Evolutionary conservation across 2,797 vertebrate species (phyloP), one percentile per base, ranked within the genome.

Genomic region (Myotis planiceps): DNA sequence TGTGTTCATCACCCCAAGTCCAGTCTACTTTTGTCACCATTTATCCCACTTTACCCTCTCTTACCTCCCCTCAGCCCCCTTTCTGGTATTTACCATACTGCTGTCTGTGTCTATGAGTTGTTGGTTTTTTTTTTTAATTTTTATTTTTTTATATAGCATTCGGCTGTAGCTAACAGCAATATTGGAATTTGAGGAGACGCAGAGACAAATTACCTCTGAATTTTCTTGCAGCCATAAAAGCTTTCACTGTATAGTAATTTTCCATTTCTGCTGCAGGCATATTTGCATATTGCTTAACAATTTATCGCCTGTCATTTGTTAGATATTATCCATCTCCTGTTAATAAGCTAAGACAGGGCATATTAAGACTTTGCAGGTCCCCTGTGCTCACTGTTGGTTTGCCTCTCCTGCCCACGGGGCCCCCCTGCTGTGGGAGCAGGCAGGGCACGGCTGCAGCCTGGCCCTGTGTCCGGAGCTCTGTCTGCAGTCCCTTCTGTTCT

Each of bases 171-270:
- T 98, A 97, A 97, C 91, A 60, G 94, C 34, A 65, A 97, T 90
- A 86, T 34, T 94, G 93, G 97, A 96, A 96, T 97, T 98, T 98
- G 97, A 97, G 94, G 95, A 97, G 97, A 97, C 0, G 21, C 92
- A 95, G 94, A 97, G 95, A 85, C 97, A 98, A 98, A 98, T 98
- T 97, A 98, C 95, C 98, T 98, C 95, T 98, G 97, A 98, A 97
- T 97, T 98, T 98, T 98, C 98, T 98, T 93, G 90, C 96, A 94
- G 96, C 97, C 97, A 95, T 98, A 96, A 98, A 98, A 98, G 98
- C 97, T 98, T 98, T 98, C 98, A 98, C 97, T 97, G 97, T 97
- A 98, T 97, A 98, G 97, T 98, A 98, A 98, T 98, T 98, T 98
- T 97, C 97, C 92, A 92, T 98, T 98, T 98, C 98, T 98, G 97